Base-by-base conservation (phyloP, 2,113 vertebrate species). In the Dipodomys merriami region DNA sequence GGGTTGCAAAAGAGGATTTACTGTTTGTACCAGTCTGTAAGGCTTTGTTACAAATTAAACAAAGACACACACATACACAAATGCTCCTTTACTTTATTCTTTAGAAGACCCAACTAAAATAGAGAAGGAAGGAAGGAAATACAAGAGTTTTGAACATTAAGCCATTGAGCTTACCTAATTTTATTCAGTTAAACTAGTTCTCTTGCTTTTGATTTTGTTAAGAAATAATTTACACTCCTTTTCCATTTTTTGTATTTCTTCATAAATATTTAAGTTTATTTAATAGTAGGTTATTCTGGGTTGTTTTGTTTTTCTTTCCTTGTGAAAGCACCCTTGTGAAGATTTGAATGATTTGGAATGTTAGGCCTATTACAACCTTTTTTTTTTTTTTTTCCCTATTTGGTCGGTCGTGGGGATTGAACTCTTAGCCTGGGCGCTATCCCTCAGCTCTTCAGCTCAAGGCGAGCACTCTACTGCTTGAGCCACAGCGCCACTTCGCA, bases 261-360 rank as follows among this genome's bases (percentile, higher is more conserved):
- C 15, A 57, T 57, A 18, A 57, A 57, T 57, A 57, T 57, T 57
- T 57, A 57, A 57, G 53, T 57, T 57, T 57, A 57, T 57, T 57
- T 57, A 57, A 57, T 16, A 57, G 53, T 49, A 11, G 35, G 7
- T 46, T 74, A 69, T 65, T 96, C 90, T 85, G 69, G 25, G 44
- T 82, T 92, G 23, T 93, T 69, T 57, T 78, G 77, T 91, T 86
- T 93, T 95, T 30, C 84, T 91, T 85, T 85, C 18, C 39, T 76
- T 90, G 1, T 83, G 83, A 90, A 86, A 62, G 39, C 25, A 79
- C 10, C 53, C 30, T 44, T 84, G 18, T 90, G 33, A 83, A 73
- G 57, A 22, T 92, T 20, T 69, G 78, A 71, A 79, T 91, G n/a
- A 13, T 90, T 90, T 92, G 30, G 4, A 77, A 81, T 82, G 22